These are phyloP conservation scores for Drosophila busckii DNA, from an alignment of 1,140 invertebrate genomes.

Conservation along the genomic window DNA sequence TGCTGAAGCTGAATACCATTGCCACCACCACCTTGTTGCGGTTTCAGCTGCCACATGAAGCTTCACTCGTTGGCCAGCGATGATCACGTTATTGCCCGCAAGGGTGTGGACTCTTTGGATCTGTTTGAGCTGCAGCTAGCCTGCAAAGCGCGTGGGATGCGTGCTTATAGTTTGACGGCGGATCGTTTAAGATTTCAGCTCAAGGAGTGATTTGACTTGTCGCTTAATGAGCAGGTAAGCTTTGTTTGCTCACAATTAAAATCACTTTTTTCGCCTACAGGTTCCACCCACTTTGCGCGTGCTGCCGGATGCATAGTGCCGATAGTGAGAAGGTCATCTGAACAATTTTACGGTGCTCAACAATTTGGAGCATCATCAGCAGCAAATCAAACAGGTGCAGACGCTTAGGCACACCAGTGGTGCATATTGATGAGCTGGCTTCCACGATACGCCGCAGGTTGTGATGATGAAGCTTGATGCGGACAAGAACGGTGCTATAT, in stretches of 20 bases:
- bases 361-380: constrained; percentile 84
- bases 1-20: constrained; percentile 93
- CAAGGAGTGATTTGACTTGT: constrained; percentile 96
- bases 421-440: constrained; percentile 94
- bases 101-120: constrained; percentile 94
- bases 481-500: constrained; percentile 94
- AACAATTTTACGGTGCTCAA: constrained; percentile 89
- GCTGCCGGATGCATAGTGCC: constrained; percentile 89
- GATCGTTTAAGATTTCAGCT: constrained; percentile 91
- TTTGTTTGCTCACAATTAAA: background rate
- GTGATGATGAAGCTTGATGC: constrained; percentile 92
- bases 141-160: constrained; percentile 96
- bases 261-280: background rate
- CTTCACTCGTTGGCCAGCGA: constrained; percentile 94
- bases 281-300: constrained; percentile 95
- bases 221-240: constrained; percentile 89
- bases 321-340: constrained; percentile 59
- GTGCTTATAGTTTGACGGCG: constrained; percentile 96
- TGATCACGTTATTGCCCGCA: constrained; percentile 97
- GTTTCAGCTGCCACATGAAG: constrained; percentile 96
- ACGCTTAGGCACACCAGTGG: constrained; percentile 83
- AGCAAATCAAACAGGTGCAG: constrained; percentile 51
- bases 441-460: constrained; percentile 85
- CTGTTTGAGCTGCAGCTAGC: constrained; percentile 95
- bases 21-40: constrained; percentile 94